These are phyloP conservation scores for Delia radicum DNA, from an alignment of 1,140 invertebrate species.

Conservation along the genomic window DNA sequence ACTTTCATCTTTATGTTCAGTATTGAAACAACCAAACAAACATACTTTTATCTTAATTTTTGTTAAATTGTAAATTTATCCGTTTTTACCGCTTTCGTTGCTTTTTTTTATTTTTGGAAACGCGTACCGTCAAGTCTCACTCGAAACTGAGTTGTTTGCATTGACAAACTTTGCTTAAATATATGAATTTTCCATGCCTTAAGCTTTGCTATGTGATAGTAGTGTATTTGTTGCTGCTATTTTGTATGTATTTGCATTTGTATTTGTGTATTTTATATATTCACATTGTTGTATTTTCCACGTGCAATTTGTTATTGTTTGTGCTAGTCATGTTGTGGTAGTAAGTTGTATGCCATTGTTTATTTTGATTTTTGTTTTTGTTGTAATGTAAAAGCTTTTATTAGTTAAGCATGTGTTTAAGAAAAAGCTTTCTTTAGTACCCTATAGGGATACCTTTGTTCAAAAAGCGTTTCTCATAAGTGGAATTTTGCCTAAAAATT, in stretches of 20 bases:
- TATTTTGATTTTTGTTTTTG: background rate
- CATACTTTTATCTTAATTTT: background rate
- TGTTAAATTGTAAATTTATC: background rate
- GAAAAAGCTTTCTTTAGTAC: background rate
- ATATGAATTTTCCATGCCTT: background rate
- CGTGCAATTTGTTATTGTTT: slow-evolving; percentile 15
- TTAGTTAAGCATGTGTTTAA: background rate
- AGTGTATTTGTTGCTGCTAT: background rate
- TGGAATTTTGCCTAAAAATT: too few species aligned
- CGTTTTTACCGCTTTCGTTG: background rate
- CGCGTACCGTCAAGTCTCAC: slow-evolving; percentile 18
- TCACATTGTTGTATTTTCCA: background rate
- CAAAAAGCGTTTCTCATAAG: too few species aligned
- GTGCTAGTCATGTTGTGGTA: background rate
- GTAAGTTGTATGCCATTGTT: background rate
- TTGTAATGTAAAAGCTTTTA: background rate
- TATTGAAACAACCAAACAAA: background rate
- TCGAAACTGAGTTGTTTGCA: slow-evolving; percentile 30
- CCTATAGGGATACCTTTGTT: background rate
- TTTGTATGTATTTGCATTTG: background rate
- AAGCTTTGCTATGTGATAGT: background rate
- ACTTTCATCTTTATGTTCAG: background rate
- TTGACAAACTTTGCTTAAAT: slow-evolving; percentile 20
- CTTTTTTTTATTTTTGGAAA: slow-evolving; percentile 1
- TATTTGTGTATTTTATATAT: background rate